Base-by-base conservation (phyloP, 1,140 invertebrate genomes). In the Andricus grossulariae region DNA sequence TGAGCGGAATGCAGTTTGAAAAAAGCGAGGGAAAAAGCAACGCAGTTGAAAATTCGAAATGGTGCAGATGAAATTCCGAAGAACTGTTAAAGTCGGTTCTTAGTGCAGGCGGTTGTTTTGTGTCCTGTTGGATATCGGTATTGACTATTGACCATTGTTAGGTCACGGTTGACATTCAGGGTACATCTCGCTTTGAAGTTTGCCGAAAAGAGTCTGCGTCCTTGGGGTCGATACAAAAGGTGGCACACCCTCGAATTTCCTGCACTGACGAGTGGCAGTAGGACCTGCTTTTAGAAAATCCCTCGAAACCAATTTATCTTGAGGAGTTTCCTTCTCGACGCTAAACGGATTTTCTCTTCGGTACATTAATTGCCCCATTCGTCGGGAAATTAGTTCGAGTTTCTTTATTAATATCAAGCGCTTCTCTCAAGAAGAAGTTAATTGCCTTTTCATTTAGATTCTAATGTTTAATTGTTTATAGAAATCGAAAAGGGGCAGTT, bases 261-360 rank as follows among this genome's bases (percentile, higher is more conserved):
- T 73, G 77, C 76, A 16, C 60, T 66, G 60, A 66, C 60, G 60
- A 66, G 60, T 66, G 57, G n/a, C 71, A 50, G 77, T 78, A 81
- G 77, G 76, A 79, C 77, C 76, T 82, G 83, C 81, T 84, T 87
- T 45, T 85, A 86, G 80, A 87, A 32, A 88, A 88, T 85, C 80
- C 80, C 76, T 76, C 82, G 80, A 82, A 87, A 88, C 77, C 85
- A 88, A 88, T 88, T 88, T 87, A 87, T 88, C 85, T 87, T 83
- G 78, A 83, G 83, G 85, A 82, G 78, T 76, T 72, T 71, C 21
- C 60, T 66, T 74, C 50, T 52, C 72, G 50, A 80, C 72, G 80
- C 82, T 86, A 86, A 86, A 84, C 84, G 83, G 85, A 86, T 87
- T 87, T 86, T 80, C 82, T 57, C 80, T 80, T 82, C 74, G 75